A percentile compares a stretch with the other conserved stretches of the same genome.
Conservation (phyloP, 2,888 invertebrate genomes). For the Spilosoma lubricipeda region DNA sequence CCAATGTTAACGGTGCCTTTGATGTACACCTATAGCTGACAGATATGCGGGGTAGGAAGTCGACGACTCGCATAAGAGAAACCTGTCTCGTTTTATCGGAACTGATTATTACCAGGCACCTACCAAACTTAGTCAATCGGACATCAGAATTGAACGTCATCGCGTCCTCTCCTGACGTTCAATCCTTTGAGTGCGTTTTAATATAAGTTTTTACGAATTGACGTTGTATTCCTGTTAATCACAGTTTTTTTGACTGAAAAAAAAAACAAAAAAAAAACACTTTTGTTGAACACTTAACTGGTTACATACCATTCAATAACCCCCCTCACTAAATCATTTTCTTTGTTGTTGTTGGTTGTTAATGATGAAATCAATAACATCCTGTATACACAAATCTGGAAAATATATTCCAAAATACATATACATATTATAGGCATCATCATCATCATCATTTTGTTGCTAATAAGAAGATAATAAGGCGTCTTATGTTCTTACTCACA, state of each 20-base stretch:
- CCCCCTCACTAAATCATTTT: too few relatives aligned
- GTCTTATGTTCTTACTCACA: not conserved
- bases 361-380: too few relatives aligned
- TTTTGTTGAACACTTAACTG: too few relatives aligned
- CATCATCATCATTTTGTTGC: too few relatives aligned
- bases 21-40: slow-evolving; percentile 62
- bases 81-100: slow-evolving; percentile 40
- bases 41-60: slow-evolving; percentile 65
- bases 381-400: too few relatives aligned
- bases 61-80: slow-evolving; percentile 43
- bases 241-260: not conserved
- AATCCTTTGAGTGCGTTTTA: not conserved
- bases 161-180: not conserved
- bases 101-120: slow-evolving; percentile 40
- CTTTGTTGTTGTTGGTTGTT: too few relatives aligned
- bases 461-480: too few relatives aligned
- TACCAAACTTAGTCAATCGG: slow-evolving; percentile 38
- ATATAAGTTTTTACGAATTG: not conserved
- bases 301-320: too few relatives aligned
- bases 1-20: slow-evolving; percentile 63
- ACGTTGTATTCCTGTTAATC: not conserved
- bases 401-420: too few relatives aligned
- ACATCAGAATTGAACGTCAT: slow-evolving; percentile 10
- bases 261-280: too few relatives aligned
- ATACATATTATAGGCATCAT: too few relatives aligned